Evolutionary conservation across 2,888 invertebrate species (phyloP).

Genomic region (Marronus borbonicus): DNA sequence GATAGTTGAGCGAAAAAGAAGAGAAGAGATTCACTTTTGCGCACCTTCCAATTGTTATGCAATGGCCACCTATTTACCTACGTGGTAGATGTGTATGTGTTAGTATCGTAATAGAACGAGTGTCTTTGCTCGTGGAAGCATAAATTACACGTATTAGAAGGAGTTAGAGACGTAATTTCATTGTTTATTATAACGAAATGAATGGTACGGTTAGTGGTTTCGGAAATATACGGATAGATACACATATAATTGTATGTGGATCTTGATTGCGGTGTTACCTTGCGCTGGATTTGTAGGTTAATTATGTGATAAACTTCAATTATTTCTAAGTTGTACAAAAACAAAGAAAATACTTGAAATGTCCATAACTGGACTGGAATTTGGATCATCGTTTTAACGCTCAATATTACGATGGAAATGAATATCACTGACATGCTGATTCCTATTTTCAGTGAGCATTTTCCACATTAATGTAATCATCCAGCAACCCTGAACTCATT

Average conservation of each 20-base stretch:
- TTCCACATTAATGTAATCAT: no score
- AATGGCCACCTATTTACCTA: constrained; percentile 47
- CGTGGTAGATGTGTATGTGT: not conserved
- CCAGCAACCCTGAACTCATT: no score
- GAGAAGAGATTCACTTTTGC: constrained; percentile 53
- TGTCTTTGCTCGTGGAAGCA: constrained; percentile 49
- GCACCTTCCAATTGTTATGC: constrained; percentile 58
- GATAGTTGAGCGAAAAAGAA: not conserved
- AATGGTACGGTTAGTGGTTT: constrained; percentile 46
- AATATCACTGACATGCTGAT: no score
- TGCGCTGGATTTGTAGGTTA: no score
- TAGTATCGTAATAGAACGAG: constrained; percentile 55
- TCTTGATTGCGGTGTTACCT: no score
- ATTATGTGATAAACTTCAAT: no score
- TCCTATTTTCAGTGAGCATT: no score
- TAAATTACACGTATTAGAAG: constrained; percentile 53
- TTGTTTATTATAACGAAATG: constrained; percentile 50
- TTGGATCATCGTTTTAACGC: no score
- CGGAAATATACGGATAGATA: not conserved
- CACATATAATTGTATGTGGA: not conserved
- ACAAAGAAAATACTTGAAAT: no score
- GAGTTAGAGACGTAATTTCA: constrained; percentile 46
- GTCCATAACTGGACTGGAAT: no score
- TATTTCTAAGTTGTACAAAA: no score
- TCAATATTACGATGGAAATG: no score